These are phyloP conservation scores for Indicator indicator DNA, from an alignment of 2,113 vertebrate species.

Conservation along the genomic window DNA sequence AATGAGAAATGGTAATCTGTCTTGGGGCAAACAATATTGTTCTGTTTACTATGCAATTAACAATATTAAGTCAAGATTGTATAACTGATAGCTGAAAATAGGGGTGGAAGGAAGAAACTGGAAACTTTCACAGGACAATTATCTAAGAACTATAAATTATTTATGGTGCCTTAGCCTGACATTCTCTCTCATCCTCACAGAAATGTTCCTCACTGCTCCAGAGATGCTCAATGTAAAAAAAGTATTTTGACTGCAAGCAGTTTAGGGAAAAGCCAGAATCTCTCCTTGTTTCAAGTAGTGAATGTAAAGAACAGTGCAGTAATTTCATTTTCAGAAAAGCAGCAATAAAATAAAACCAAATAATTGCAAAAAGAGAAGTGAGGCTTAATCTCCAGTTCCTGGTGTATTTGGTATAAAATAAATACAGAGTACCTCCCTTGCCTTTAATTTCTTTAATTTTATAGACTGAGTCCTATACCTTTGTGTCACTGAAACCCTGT, in stretches of 20 bases:
- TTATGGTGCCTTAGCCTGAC: constrained; percentile 27
- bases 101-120: constrained; percentile 23
- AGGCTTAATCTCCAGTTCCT: not conserved
- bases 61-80: constrained; percentile 51
- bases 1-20: constrained; percentile 64
- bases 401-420: not conserved
- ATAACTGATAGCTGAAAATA: constrained; percentile 19
- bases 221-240: not conserved
- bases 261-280: constrained; percentile 26
- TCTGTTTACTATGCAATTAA: constrained; percentile 62
- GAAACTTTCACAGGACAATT: constrained; percentile 39
- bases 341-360: not conserved
- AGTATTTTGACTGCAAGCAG: not conserved
- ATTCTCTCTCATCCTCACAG: constrained; percentile 13
- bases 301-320: not conserved
- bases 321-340: constrained; percentile 1
- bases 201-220: constrained; percentile 8
- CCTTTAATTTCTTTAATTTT: not conserved
- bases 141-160: constrained; percentile 18
- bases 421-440: not conserved
- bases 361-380: not conserved
- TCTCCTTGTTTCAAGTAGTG: not conserved
- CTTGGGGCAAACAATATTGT: constrained; percentile 66
- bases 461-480: not conserved
- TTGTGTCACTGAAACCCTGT: not conserved